Conservation (phyloP, 2,888 invertebrate genomes). For the Frankliniella intonsa region DNA sequence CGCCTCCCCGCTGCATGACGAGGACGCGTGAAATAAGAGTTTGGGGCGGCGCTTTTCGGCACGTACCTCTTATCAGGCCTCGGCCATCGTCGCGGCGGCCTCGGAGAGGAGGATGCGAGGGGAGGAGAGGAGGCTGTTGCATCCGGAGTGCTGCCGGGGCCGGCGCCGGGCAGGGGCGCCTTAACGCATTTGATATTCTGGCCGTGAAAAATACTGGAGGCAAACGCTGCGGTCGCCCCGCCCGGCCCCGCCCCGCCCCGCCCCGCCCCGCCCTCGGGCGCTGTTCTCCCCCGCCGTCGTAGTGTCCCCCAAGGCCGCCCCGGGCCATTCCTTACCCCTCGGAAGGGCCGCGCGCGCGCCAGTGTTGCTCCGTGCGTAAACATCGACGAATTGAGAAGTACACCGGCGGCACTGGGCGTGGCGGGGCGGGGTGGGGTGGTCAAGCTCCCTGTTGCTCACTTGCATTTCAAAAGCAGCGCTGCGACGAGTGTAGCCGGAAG, state of each 20-base stretch:
- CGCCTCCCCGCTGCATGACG: too few species aligned
- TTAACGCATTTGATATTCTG: conserved; percentile 9
- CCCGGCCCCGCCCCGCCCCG: background rate
- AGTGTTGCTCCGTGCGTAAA: conserved; percentile 13
- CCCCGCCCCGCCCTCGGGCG: background rate
- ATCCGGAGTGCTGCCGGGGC: conserved; percentile 1
- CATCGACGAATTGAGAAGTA: conserved; percentile 20
- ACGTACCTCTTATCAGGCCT: background rate
- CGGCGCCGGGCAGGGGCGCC: background rate
- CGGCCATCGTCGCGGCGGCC: background rate
- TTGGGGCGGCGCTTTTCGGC: conserved; percentile 5
- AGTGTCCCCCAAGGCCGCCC: background rate
- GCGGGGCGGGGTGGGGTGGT: background rate
- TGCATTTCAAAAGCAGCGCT: too few species aligned
- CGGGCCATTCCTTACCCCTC: background rate
- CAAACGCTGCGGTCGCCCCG: background rate
- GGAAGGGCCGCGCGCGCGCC: background rate
- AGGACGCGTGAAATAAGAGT: conserved; percentile 1
- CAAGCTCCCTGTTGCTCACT: too few species aligned
- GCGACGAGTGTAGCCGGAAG: too few species aligned
- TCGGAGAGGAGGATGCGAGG: background rate
- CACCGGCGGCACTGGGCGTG: background rate
- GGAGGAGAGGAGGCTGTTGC: background rate
- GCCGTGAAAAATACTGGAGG: conserved; percentile 12
- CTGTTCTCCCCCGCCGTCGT: background rate